Base-by-base conservation (phyloP, 2,113 vertebrate genomes). In the Melanerpes formicivorus region DNA sequence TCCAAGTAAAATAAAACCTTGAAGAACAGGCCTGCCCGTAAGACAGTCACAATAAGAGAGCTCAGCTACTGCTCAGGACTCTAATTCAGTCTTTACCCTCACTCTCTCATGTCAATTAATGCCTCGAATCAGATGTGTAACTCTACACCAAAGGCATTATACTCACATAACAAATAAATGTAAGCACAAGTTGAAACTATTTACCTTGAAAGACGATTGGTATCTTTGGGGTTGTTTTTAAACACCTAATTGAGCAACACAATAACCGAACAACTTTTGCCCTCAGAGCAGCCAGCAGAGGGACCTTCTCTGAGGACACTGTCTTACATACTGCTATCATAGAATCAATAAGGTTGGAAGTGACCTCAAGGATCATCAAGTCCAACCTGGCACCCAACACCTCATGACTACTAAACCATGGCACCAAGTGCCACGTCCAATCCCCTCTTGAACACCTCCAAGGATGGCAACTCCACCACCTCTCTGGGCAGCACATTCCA, bases 1-100 rank as follows among this genome's bases (percentile, higher is more conserved):
- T 93, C 78, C 67, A 95, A 95, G 76, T 85, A 74, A 92, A 96
- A 95, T 74, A 90, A 92, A 90, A 89, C 26, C 59, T 86, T 40
- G 74, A 58, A 54, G 34, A 50, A 58, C 7, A 58, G 18, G 30
- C 6, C 11, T 37, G 30, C 60, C 60, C 46, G 3, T 4, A 27
- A 50, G 18, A 27, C 7, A 66, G 5, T 22, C 6, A 14, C 10
- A 15, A 25, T 52, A 34, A 6, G 6, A 18, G 7, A 56, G 10
- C 29, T 48, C 14, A 0, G 5, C 40, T 50, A 2, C 22, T 29
- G 58, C 19, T 22, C 11, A 32, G 17, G 34, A 14, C 14, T 32
- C 12, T 4, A 22, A 19, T 29, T 50, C 42, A 3, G 6, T 30
- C 32, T 18, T 40, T 60, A 7, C 34, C 27, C 23, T 29, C 42